These are phyloP conservation scores for Drosophila pseudotalamancana DNA, from an alignment of 2,888 invertebrate species.

Conservation along the genomic window DNA sequence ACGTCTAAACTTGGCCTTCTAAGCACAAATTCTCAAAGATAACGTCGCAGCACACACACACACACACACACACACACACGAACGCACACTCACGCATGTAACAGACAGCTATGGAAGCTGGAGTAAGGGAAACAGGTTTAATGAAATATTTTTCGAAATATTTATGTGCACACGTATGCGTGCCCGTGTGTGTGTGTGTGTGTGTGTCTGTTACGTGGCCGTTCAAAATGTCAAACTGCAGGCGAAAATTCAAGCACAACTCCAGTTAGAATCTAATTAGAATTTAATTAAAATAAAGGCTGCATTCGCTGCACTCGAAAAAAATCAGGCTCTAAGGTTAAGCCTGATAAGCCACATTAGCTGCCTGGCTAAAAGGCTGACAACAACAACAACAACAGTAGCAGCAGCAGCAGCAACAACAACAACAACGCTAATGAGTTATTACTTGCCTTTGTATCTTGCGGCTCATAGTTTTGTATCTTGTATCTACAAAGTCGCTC, in stretches of 20 bases:
- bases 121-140: slow-evolving; percentile 42
- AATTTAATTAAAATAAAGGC: slow-evolving; percentile 82
- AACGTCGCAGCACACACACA: slow-evolving; percentile 48
- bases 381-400: slow-evolving; percentile 31
- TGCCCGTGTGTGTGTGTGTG: slow-evolving; percentile 15
- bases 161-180: slow-evolving; percentile 45
- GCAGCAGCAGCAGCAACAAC: slow-evolving; percentile 20
- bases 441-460: slow-evolving; percentile 57
- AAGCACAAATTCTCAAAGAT: slow-evolving; percentile 60
- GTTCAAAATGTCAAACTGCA: slow-evolving; percentile 78
- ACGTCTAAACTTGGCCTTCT: slow-evolving; percentile 62
- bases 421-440: slow-evolving; percentile 76
- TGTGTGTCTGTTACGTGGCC: slow-evolving; percentile 70
- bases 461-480: slow-evolving; percentile 34
- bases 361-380: slow-evolving; percentile 52
- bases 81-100: slow-evolving; percentile 27
- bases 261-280: slow-evolving; percentile 79
- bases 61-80: slow-evolving; percentile 11
- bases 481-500: slow-evolving; percentile 17
- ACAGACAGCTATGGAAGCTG: slow-evolving; percentile 33
- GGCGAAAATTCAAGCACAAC: slow-evolving; percentile 50
- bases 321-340: slow-evolving; percentile 31
- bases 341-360: slow-evolving; percentile 81
- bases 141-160: slow-evolving; percentile 79
- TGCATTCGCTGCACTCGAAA: slow-evolving; percentile 27